These are phyloP conservation scores for Drosophila anomelani DNA, from an alignment of 2,888 invertebrate genomes.

Conservation along the genomic window DNA sequence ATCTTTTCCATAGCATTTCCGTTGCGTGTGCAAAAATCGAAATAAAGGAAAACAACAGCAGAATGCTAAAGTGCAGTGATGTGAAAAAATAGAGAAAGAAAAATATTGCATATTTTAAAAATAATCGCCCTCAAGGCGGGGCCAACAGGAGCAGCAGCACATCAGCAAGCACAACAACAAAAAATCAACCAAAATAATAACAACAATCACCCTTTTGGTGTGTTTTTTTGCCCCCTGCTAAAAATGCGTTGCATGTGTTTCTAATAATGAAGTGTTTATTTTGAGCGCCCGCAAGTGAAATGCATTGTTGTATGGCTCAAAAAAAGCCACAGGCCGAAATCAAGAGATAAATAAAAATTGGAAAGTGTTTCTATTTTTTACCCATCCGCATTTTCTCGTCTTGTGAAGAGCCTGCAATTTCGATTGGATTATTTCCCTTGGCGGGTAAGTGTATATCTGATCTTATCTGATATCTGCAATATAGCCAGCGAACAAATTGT, in stretches of 20 bases:
- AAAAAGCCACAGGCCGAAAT: conserved; percentile 21
- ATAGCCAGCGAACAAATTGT: conserved; percentile 53
- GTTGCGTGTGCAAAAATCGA: conserved; percentile 46
- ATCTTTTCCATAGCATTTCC: conserved; percentile 53
- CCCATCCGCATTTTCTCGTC: background rate
- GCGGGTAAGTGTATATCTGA: conserved; percentile 28
- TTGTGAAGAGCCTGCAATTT: conserved; percentile 4
- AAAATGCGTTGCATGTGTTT: conserved; percentile 61
- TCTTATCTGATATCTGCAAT: conserved; percentile 28
- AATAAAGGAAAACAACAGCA: conserved; percentile 23
- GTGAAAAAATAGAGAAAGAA: conserved; percentile 25
- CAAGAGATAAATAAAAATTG: conserved; percentile 39
- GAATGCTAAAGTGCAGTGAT: conserved; percentile 25
- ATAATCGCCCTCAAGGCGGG: conserved; percentile 35
- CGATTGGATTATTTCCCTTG: conserved; percentile 30
- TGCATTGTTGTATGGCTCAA: conserved; percentile 41
- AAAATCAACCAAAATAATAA: conserved; percentile 12
- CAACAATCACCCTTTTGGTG: conserved; percentile 18
- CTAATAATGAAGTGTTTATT: conserved; percentile 79
- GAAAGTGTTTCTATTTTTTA: conserved; percentile 35
- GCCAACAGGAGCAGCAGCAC: background rate
- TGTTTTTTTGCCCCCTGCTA: conserved; percentile 34
- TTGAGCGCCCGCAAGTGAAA: conserved; percentile 60
- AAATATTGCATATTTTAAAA: conserved; percentile 45
- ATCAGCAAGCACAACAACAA: background rate